Evolutionary conservation across 2,888 invertebrate genomes (phyloP).

Genomic region (Acleris emargana): DNA sequence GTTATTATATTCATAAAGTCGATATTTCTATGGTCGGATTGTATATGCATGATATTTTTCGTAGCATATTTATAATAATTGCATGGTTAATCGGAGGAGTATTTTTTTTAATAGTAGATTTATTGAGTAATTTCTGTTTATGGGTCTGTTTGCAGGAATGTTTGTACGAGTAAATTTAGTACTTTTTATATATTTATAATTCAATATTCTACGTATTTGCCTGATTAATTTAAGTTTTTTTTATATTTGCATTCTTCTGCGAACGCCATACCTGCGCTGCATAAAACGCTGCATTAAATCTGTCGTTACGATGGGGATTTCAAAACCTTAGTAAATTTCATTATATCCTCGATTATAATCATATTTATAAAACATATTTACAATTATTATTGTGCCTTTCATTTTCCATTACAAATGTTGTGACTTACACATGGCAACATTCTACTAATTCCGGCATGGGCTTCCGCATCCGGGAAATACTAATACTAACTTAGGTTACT

Average conservation of each 20-base stretch:
- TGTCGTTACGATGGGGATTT: too few relatives aligned
- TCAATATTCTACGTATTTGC: too few relatives aligned
- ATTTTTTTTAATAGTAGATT: too few relatives aligned
- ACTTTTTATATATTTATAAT: neutral
- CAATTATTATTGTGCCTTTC: conserved; percentile 13
- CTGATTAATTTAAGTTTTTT: too few relatives aligned
- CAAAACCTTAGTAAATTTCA: too few relatives aligned
- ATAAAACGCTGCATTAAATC: too few relatives aligned
- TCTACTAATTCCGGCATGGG: conserved; percentile 56
- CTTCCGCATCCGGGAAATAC: conserved; percentile 54
- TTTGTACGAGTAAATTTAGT: conserved; percentile 10
- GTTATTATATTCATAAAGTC: conserved; percentile 18
- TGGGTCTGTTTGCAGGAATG: conserved; percentile 2
- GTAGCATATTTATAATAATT: neutral
- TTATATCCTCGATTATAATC: neutral
- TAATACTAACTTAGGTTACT: conserved; percentile 44
- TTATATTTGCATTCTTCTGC: too few relatives aligned
- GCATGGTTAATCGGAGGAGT: neutral
- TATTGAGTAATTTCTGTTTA: conserved; percentile 7
- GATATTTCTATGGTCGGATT: conserved; percentile 8
- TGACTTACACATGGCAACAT: conserved; percentile 23
- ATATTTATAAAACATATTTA: neutral
- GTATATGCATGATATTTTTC: conserved; percentile 28
- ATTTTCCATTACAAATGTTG: conserved; percentile 11
- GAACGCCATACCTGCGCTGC: too few relatives aligned